Base-by-base conservation (phyloP, 2,113 vertebrate genomes). In the Lepus europaeus region DNA sequence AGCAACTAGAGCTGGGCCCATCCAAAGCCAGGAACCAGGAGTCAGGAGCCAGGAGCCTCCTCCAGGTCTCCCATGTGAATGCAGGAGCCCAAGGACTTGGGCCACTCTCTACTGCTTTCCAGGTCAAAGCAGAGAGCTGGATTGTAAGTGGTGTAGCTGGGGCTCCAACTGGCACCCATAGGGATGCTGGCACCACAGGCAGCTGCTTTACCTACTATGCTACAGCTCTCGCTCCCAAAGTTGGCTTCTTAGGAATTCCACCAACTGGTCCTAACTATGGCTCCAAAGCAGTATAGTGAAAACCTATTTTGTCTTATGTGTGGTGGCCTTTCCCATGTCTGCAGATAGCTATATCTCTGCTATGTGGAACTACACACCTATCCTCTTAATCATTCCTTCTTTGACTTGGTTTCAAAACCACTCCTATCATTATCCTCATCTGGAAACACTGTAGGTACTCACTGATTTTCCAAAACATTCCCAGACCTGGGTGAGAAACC, bases 201-300 rank as follows among this genome's bases (percentile, higher is more conserved):
- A 45, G 45, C 45, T 45, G 45, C 45, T 45, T 45, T 45, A 45
- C 45, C 45, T 45, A 45, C 45, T 45, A 45, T 7, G 45, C 45
- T 7, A 45, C 45, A 45, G 45, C 45, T 45, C 45, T 45, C 6
- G 45, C 45, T 45, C 51, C 92, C 51, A 92, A 96, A 87, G 93
- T 31, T 97, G 96, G 95, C 92, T 97, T 94, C 82, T 95, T 96
- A 86, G 87, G 92, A 90, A 97, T 96, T 95, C 96, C 86, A 79
- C 94, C 96, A 90, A 96, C 94, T 87, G 45, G 84, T 94, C 90
- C 93, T 95, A 97, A 97, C 95, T 97, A 70, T 96, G 96, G 89
- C 79, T 97, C 92, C 51, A 95, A 76, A 96, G 82, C 83, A 89
- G 76, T 76, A 78, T 29, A 88, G 69, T 83, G 66, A 95, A 90